Conservation (phyloP, 2,888 invertebrate genomes). For the Ornithoptera alexandrae region DNA sequence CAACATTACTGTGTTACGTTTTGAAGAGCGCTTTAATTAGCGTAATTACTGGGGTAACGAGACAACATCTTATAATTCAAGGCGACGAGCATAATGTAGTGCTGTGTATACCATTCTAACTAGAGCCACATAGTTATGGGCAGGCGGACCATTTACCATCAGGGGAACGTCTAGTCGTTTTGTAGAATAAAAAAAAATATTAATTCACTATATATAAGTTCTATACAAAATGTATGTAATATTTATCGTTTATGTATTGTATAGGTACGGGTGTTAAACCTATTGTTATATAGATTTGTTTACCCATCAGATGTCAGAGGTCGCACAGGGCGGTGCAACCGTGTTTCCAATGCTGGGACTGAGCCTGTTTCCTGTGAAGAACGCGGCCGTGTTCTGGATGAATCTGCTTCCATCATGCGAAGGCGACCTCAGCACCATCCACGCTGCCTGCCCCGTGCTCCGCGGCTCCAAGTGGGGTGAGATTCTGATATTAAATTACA, state of each 20-base stretch:
- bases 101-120: too few species aligned
- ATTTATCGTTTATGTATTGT: background rate
- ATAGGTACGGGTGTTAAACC: background rate
- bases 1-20: too few species aligned
- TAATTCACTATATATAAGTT: too few species aligned
- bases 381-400: constrained; percentile 96
- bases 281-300: background rate
- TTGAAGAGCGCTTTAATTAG: too few species aligned
- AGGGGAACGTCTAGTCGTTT: too few species aligned
- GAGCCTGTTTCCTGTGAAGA: constrained; percentile 92
- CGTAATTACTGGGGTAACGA: too few species aligned
- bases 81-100: too few species aligned
- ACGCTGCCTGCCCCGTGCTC: constrained; percentile 98
- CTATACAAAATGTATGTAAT: background rate
- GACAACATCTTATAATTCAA: too few species aligned
- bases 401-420: constrained; percentile 95
- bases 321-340: constrained; percentile 97
- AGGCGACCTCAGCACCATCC: constrained; percentile 93
- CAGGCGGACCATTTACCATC: too few species aligned
- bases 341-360: constrained; percentile 95
- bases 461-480: constrained; percentile 98
- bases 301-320: constrained; percentile 97
- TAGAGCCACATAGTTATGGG: too few species aligned
- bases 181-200: too few species aligned
- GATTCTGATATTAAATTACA: constrained; percentile 50